Evolutionary conservation across 2,888 invertebrate species (phyloP), one percentile per base, ranked within the genome.

Genomic region (Pammene aurita): DNA sequence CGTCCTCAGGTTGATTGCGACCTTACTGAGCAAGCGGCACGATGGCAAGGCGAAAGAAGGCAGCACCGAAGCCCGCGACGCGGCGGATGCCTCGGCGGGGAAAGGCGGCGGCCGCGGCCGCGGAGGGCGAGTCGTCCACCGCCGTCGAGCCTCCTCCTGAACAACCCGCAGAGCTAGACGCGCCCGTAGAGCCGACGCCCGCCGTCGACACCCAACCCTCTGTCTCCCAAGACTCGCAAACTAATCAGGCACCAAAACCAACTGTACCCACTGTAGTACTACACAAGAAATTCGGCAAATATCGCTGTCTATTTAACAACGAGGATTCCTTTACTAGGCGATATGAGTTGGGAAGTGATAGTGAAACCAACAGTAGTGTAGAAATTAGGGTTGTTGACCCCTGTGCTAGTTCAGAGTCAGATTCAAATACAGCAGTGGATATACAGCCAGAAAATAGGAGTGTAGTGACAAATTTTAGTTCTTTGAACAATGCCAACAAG

Each of bases 241-340:
- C 48, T 9, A 56, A 67, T 50, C 50, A 63, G n/a, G 44, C 56
- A 18, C 50, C 74, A 18, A 87, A 86, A 72, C 77, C 83, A 62
- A 78, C 77, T 70, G 79, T 84, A 57, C 88, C 87, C 72, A 74
- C 84, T 58, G 85, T 91, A 75, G 88, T 87, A 66, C 77, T 88
- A 67, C 94, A 93, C 78, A 94, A 94, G 76, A 94, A 94, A 77
- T 94, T 94, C 77, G 94, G 94, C 52, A 94, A 94, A 82, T 94
- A 93, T 77, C 84, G 93, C 44, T 93, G 92, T 77, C 80, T 94
- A 16, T 86, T 92, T 72, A 89, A 88, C 72, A 90, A 80, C 82
- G 91, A 89, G 75, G 88, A 89, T 26, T 76, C 78, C 46, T 83
- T 84, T 48, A 74, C 77, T 70, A 90, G 82, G 72, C 91, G 90